Conservation (phyloP, 1,140 invertebrate genomes). For the Sycophila sp. region DNA sequence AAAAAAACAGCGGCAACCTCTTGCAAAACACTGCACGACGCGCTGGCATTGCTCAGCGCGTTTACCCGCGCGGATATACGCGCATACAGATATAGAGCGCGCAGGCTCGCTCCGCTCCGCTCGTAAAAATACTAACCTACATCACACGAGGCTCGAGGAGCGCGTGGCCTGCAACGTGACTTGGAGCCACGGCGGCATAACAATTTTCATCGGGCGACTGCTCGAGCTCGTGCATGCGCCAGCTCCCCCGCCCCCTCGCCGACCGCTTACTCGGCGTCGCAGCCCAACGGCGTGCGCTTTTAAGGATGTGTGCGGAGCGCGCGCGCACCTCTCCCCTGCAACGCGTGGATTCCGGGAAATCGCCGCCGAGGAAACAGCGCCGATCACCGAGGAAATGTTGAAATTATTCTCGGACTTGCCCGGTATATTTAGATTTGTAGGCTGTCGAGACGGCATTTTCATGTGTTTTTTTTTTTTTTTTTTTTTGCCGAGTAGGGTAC, state of each 20-base stretch:
- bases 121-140: slow-evolving; percentile 59
- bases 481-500: no score
- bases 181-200: slow-evolving; percentile 38
- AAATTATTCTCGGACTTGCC: no score
- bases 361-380: not conserved
- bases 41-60: not conserved
- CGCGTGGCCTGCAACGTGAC: slow-evolving; percentile 65
- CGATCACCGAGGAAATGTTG: not conserved
- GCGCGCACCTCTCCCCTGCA: no score
- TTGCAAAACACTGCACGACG: not conserved
- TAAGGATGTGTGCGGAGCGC: not conserved
- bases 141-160: slow-evolving; percentile 41
- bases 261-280: not conserved
- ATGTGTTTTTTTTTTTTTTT: no score
- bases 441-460: no score
- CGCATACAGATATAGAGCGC: not conserved
- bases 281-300: not conserved
- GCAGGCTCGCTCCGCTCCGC: not conserved
- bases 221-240: no score
- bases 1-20: not conserved
- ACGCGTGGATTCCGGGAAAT: not conserved
- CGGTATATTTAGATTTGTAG: no score
- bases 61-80: not conserved
- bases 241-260: not conserved
- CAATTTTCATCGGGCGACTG: slow-evolving; percentile 22